These are phyloP conservation scores for Masnerella sp. DNA, from an alignment of 2,888 invertebrate genomes.

Conservation along the genomic window DNA sequence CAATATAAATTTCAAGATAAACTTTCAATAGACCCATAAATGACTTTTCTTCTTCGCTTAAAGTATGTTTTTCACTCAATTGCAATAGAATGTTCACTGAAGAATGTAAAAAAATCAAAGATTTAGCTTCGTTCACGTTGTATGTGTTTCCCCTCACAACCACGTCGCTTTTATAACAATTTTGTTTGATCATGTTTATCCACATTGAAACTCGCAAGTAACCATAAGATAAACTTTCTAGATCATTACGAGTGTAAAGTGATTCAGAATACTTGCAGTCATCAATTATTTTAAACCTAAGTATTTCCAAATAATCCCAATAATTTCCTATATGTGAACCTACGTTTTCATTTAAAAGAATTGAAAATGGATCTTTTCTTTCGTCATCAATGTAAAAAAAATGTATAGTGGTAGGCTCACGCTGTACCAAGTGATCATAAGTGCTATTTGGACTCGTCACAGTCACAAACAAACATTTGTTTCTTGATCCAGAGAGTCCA, in stretches of 20 bases:
- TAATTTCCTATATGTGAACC: conserved; percentile 60
- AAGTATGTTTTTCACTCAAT: conserved; percentile 52
- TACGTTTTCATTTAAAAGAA: conserved; percentile 59
- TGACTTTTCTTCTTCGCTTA: conserved; percentile 63
- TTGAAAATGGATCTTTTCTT: conserved; percentile 63
- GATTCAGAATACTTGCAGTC: conserved; percentile 39
- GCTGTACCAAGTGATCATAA: conserved; percentile 73
- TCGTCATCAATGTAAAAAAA: conserved; percentile 66
- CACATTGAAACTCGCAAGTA: conserved; percentile 69
- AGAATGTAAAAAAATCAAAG: conserved; percentile 69
- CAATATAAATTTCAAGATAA: conserved; percentile 71
- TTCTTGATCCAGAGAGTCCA: conserved; percentile 69
- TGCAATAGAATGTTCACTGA: conserved; percentile 64
- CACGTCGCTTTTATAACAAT: conserved; percentile 65
- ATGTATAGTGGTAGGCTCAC: conserved; percentile 71
- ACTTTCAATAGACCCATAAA: conserved; percentile 66
- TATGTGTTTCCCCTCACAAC: neutral
- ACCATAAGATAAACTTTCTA: conserved; percentile 65
- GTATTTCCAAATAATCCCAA: conserved; percentile 75
- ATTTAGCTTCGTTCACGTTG: conserved; percentile 64
- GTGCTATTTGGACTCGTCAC: conserved; percentile 70
- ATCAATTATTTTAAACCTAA: conserved; percentile 68
- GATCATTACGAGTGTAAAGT: conserved; percentile 47
- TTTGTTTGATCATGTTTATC: conserved; percentile 68
- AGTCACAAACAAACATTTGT: conserved; percentile 64